These are phyloP conservation scores for Sarcophaga carnaria DNA, from an alignment of 2,888 invertebrate species.

Conservation along the genomic window DNA sequence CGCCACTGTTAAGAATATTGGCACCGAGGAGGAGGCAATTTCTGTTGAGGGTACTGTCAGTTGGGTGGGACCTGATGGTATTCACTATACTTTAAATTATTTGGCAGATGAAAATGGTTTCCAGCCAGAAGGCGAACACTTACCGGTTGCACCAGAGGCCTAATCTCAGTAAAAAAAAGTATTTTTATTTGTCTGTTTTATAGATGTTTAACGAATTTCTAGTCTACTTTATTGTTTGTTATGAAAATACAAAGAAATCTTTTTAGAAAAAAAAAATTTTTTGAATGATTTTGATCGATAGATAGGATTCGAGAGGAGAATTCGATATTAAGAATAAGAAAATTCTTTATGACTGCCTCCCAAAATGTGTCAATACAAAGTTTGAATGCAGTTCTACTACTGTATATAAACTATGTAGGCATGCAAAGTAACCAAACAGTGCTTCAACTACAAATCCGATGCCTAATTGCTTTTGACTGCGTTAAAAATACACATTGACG, in stretches of 20 bases:
- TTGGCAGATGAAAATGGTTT: constrained; percentile 84
- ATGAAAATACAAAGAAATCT: constrained; percentile 4
- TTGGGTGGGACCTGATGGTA: constrained; percentile 82
- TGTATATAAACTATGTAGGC: no score
- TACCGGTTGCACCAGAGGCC: constrained; percentile 72
- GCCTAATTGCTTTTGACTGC: no score
- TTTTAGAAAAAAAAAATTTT: neutral
- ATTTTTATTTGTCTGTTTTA: constrained; percentile 14
- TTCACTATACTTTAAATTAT: constrained; percentile 82
- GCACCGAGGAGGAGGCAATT: constrained; percentile 82
- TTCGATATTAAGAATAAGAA: neutral
- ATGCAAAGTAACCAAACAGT: no score
- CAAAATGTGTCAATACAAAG: no score
- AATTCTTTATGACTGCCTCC: neutral
- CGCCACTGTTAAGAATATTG: constrained; percentile 80
- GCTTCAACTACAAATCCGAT: no score
- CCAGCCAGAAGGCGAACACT: constrained; percentile 81
- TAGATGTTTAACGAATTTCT: constrained; percentile 37
- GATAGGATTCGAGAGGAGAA: no score
- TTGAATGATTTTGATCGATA: neutral
- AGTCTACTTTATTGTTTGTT: constrained; percentile 34
- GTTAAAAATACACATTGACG: no score
- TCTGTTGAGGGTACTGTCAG: constrained; percentile 81
- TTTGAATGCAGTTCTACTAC: no score
- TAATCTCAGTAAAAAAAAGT: neutral